Evolutionary conservation across 2,113 vertebrate species (phyloP).

Genomic region (Coreoperca whiteheadi): DNA sequence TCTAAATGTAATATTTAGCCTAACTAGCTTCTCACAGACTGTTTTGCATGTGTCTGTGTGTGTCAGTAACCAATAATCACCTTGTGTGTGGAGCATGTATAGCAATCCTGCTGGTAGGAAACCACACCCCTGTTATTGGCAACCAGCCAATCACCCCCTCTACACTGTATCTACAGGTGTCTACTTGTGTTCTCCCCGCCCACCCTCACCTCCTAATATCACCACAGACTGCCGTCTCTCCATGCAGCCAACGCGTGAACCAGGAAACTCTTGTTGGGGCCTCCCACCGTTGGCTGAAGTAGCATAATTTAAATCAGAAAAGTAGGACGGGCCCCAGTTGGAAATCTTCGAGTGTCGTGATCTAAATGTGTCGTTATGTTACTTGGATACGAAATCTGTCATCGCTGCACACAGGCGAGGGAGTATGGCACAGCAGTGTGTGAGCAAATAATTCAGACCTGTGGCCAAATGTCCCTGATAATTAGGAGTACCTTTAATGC

Average conservation of each 20-base stretch:
- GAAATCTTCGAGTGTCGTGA: background rate
- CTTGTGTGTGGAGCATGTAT: background rate
- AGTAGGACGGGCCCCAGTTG: background rate
- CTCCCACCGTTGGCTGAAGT: background rate
- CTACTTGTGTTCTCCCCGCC: slow-evolving; percentile 31
- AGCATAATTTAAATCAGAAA: background rate
- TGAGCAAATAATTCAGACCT: background rate
- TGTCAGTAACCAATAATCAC: slow-evolving; percentile 20
- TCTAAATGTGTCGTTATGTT: slow-evolving; percentile 11
- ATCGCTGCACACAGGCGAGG: no score
- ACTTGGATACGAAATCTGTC: no score
- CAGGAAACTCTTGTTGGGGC: slow-evolving; percentile 1
- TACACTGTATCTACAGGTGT: slow-evolving; percentile 42
- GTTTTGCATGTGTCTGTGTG: background rate
- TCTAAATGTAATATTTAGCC: background rate
- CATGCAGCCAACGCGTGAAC: background rate
- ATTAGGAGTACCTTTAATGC: background rate
- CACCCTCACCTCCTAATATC: slow-evolving; percentile 6
- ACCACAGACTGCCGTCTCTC: slow-evolving; percentile 1
- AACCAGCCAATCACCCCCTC: slow-evolving; percentile 29
- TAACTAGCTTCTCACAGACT: background rate
- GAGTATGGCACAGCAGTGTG: no score
- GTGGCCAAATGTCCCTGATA: background rate
- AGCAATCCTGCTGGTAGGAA: slow-evolving; percentile 12
- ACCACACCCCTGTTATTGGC: slow-evolving; percentile 45